phyloP scores from a whole-genome alignment of 2,888 invertebrate genomes.

The Drosophila sordidula region DNA sequence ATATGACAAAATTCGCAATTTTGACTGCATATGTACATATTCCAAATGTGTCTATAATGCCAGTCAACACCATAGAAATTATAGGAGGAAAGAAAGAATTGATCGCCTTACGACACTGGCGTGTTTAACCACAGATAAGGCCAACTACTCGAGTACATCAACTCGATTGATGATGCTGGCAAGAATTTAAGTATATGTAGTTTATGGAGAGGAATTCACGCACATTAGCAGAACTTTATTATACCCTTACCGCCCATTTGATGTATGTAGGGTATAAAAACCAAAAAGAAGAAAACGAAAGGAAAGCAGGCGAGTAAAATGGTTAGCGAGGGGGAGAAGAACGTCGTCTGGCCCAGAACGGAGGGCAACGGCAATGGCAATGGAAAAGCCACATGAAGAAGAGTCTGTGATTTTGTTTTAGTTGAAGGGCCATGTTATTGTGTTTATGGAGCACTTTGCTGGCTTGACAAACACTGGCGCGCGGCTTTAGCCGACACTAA shows the following conservation, averaged over 20 bases:
- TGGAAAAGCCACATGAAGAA: conserved; percentile 21
- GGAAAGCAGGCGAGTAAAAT: conserved; percentile 37
- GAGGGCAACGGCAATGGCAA: not conserved
- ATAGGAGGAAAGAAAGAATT: not conserved
- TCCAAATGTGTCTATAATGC: too few species aligned
- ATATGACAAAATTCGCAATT: too few species aligned
- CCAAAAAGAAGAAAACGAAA: not conserved
- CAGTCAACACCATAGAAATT: too few species aligned
- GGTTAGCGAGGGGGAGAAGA: conserved; percentile 7
- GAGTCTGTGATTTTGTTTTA: conserved; percentile 43
- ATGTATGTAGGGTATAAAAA: conserved; percentile 35
- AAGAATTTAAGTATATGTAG: conserved; percentile 4
- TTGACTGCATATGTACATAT: too few species aligned
- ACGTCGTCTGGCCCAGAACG: not conserved
- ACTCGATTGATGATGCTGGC: not conserved
- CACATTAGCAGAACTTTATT: conserved; percentile 19
- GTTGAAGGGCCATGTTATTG: conserved; percentile 40
- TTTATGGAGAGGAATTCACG: conserved; percentile 5
- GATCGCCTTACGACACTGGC: not conserved
- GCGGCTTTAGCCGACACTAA: conserved; percentile 38
- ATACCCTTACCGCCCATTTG: conserved; percentile 12
- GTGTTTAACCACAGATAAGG: not conserved
- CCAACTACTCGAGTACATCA: not conserved
- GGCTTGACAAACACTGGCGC: conserved; percentile 42
- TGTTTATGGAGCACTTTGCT: conserved; percentile 56